These are phyloP conservation scores for Hippolais icterina DNA, from an alignment of 2,113 vertebrate genomes.

Conservation along the genomic window DNA sequence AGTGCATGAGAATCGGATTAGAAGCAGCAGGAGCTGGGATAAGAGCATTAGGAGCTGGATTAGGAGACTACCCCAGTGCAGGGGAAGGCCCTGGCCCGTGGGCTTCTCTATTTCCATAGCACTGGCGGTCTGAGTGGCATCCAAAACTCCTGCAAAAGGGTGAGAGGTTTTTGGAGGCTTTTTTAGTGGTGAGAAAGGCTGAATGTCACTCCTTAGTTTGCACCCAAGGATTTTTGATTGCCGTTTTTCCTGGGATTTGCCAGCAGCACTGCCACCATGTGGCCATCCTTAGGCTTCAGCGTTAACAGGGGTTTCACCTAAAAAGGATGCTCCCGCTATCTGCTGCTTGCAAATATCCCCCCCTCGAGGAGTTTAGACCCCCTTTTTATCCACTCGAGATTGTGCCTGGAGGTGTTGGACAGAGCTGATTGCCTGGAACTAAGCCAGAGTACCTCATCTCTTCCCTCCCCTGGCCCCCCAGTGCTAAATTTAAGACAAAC, in stretches of 20 bases:
- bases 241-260: not conserved
- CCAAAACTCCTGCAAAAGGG: not conserved
- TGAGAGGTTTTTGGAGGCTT: not conserved
- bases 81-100: not conserved
- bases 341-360: not conserved
- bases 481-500: not conserved
- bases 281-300: slow-evolving; percentile 14
- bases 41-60: slow-evolving; percentile 33
- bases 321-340: not conserved
- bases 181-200: not conserved
- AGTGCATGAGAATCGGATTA: not conserved
- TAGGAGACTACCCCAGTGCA: not conserved
- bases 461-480: not conserved
- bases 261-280: slow-evolving; percentile 40
- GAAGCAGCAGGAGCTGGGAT: slow-evolving; percentile 22
- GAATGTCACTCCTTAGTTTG: not conserved
- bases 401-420: not conserved
- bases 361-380: not conserved
- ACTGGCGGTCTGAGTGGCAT: not conserved
- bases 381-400: not conserved
- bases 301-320: not conserved
- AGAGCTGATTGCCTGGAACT: not conserved
- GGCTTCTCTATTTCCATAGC: not conserved
- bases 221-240: not conserved
- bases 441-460: too few species aligned